Percentiles rank a stretch among this genome's conserved stretches.
Evolutionary conservation across 2,888 invertebrate species (phyloP).

Genomic region (Siphonodentalium dalli): DNA sequence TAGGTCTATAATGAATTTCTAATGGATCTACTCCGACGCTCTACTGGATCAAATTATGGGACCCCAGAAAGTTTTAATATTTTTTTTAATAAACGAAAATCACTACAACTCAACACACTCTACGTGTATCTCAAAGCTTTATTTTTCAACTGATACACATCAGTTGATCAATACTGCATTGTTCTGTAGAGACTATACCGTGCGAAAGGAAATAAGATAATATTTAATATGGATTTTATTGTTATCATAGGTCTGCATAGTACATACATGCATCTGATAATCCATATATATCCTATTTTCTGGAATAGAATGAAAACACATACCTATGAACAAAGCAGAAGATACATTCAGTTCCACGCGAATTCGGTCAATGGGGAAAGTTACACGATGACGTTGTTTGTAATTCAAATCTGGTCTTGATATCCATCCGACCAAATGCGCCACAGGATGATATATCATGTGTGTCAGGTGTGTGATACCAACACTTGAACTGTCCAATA

Average conservation of each 20-base stretch:
- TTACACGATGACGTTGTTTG: slow-evolving; percentile 7
- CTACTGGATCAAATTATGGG: too few relatives aligned
- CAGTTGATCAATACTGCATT: not conserved
- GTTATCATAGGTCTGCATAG: not conserved
- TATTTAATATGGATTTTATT: too few relatives aligned
- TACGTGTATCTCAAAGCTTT: too few relatives aligned
- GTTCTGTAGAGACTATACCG: not conserved
- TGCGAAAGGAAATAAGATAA: too few relatives aligned
- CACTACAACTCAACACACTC: too few relatives aligned
- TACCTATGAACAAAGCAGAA: too few relatives aligned
- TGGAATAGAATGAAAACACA: not conserved
- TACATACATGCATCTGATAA: not conserved
- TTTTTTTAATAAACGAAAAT: too few relatives aligned
- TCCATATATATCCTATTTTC: slow-evolving; percentile 8
- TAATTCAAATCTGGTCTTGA: slow-evolving; percentile 1
- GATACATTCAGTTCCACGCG: not conserved
- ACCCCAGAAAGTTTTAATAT: too few relatives aligned
- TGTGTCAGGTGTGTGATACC: slow-evolving; percentile 10
- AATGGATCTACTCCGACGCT: too few relatives aligned
- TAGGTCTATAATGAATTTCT: too few relatives aligned
- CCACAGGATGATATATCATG: slow-evolving; percentile 10
- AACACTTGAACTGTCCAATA: too few relatives aligned
- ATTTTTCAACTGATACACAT: too few relatives aligned
- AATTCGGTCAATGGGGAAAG: not conserved
- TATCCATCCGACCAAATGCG: slow-evolving; percentile 2